Percentiles rank a stretch among this genome's conserved stretches.
phyloP scores from a whole-genome alignment of 1,140 invertebrate species.

The Propsilocerus akamusi region DNA sequence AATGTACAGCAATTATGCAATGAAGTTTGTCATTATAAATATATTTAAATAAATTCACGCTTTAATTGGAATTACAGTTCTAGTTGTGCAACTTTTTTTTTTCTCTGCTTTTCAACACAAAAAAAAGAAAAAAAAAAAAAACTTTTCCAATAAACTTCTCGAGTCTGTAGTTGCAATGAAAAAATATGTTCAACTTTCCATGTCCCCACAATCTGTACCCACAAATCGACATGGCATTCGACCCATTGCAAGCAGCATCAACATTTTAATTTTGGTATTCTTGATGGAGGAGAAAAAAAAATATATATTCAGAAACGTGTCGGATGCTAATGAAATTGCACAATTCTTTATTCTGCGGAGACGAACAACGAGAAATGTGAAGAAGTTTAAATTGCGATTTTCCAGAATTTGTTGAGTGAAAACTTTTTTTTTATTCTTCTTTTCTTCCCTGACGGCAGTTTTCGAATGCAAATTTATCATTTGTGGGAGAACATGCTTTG shows the following conservation, averaged over 20 bases:
- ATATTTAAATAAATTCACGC: too few species aligned
- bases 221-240: too few species aligned
- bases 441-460: background rate
- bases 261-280: too few species aligned
- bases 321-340: slow-evolving; percentile 3
- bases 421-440: background rate
- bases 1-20: too few species aligned
- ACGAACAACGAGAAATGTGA: background rate
- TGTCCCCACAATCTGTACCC: too few species aligned
- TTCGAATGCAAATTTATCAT: slow-evolving; percentile 1
- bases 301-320: background rate
- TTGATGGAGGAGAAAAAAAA: too few species aligned
- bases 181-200: background rate
- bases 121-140: background rate
- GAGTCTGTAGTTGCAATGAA: background rate
- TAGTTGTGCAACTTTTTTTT: too few species aligned
- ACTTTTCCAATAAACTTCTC: background rate
- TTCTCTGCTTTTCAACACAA: too few species aligned
- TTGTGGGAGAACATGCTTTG: background rate
- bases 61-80: too few species aligned
- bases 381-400: background rate
- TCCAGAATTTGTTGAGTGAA: background rate
- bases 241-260: too few species aligned
- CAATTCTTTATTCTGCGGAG: background rate
- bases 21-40: too few species aligned